These are phyloP conservation scores for Acrocephalus arundinaceus DNA, from an alignment of 2,113 vertebrate genomes.

Conservation along the genomic window DNA sequence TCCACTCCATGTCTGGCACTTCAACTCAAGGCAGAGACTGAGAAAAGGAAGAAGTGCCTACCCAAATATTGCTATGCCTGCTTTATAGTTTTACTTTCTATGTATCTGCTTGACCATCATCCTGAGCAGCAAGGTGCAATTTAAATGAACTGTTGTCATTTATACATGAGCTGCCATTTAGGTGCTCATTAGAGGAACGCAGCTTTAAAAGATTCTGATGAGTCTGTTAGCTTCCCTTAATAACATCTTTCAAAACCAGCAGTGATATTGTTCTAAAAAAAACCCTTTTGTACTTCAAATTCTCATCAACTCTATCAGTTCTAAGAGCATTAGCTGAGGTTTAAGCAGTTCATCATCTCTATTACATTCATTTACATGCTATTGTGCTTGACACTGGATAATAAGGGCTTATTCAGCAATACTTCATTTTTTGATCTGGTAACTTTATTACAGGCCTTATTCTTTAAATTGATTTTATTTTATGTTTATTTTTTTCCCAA, in stretches of 20 bases:
- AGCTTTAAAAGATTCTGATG: background rate
- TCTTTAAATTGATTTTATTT: background rate
- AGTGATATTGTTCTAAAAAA: background rate
- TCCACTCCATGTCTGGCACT: background rate
- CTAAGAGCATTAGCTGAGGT: constrained; percentile 9
- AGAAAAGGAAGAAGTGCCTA: background rate
- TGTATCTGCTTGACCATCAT: background rate
- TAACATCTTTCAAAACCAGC: background rate
- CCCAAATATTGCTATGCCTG: background rate
- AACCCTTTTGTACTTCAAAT: background rate
- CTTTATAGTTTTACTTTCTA: background rate
- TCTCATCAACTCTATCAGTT: background rate
- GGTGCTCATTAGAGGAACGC: background rate
- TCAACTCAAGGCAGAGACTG: background rate
- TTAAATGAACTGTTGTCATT: background rate
- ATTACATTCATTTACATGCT: background rate
- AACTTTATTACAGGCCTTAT: background rate
- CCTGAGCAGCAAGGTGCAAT: background rate
- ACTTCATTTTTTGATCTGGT: background rate
- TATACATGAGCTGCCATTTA: background rate
- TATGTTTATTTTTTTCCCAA: background rate
- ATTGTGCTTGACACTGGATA: background rate
- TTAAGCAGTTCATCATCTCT: background rate
- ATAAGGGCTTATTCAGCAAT: background rate
- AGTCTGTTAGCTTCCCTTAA: background rate